Percentiles rank a stretch among this genome's conserved stretches.
Conservation (phyloP, 92 coral and sea anemone species). For the Zoanthus solanderi region DNA sequence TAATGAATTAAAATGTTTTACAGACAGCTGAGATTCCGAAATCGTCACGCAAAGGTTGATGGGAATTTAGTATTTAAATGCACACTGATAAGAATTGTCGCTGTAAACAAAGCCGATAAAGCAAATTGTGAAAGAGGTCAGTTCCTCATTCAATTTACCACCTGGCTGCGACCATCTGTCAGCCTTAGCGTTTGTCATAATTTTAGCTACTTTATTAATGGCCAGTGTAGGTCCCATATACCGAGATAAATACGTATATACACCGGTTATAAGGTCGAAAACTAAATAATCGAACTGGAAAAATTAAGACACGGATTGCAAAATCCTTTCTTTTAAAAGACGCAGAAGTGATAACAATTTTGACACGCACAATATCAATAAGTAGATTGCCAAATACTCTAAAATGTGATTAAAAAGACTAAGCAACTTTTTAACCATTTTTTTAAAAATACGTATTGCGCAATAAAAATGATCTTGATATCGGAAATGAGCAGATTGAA, state of each 20-base stretch:
- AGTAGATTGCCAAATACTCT: background rate
- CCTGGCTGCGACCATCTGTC: conserved; percentile 41
- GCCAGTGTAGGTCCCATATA: background rate
- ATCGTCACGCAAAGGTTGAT: conserved; percentile 24
- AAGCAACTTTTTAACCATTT: background rate
- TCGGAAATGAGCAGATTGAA: background rate
- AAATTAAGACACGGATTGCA: background rate
- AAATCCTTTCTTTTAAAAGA: background rate
- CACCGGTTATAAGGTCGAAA: background rate
- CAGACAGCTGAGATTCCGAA: conserved; percentile 10
- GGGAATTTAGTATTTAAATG: conserved; percentile 20
- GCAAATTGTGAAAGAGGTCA: conserved; percentile 37
- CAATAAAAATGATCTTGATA: background rate
- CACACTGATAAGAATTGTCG: conserved; percentile 26
- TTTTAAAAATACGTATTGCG: background rate
- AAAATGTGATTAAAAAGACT: background rate
- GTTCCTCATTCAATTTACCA: conserved; percentile 30
- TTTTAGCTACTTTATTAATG: conserved; percentile 10
- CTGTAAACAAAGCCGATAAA: conserved; percentile 29
- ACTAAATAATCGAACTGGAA: too few species aligned
- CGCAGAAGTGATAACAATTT: background rate
- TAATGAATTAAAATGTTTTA: background rate
- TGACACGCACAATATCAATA: background rate
- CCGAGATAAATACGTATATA: background rate
- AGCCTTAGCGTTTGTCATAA: conserved; percentile 28